phyloP scores from a whole-genome alignment of 2,888 invertebrate species.

The Hedychridium roseum region DNA sequence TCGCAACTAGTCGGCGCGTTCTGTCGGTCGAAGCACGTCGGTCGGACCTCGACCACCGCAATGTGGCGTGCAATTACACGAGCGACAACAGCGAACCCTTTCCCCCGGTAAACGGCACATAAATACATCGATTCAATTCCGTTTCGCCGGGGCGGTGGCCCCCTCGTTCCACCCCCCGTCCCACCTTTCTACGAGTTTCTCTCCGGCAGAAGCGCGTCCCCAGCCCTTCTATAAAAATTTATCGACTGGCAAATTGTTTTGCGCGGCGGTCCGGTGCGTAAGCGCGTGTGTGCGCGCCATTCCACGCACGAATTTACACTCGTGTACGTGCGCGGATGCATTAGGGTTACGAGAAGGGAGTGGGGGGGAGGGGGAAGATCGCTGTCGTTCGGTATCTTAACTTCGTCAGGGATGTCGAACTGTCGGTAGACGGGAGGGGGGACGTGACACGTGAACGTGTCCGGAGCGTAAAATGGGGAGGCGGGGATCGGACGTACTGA shows the following conservation, averaged over 20 bases:
- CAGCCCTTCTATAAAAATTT: conserved; percentile 61
- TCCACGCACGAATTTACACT: conserved; percentile 28
- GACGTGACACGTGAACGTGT: neutral
- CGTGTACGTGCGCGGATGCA: conserved; percentile 18
- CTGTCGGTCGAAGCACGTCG: too few species aligned
- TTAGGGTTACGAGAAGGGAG: conserved; percentile 14
- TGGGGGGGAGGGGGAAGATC: conserved; percentile 2
- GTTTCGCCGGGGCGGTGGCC: conserved; percentile 49
- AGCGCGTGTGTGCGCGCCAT: conserved; percentile 49
- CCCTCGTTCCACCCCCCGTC: conserved; percentile 6
- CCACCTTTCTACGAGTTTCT: conserved; percentile 11
- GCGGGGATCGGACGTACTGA: conserved; percentile 37
- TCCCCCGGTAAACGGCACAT: conserved; percentile 59
- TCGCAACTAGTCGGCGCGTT: too few species aligned
- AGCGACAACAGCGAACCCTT: conserved; percentile 56
- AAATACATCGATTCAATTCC: conserved; percentile 65
- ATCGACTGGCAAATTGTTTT: conserved; percentile 65
- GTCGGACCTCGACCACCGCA: conserved; percentile 39
- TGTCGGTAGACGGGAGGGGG: neutral
- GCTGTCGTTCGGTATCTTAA: too few species aligned
- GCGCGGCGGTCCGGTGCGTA: conserved; percentile 54
- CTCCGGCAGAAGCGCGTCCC: conserved; percentile 19
- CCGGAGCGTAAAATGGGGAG: conserved; percentile 14
- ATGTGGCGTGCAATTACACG: conserved; percentile 55
- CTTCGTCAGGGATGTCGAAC: too few species aligned